Base-by-base conservation (phyloP, 2,113 vertebrate species). In the Seriola rivoliana region DNA sequence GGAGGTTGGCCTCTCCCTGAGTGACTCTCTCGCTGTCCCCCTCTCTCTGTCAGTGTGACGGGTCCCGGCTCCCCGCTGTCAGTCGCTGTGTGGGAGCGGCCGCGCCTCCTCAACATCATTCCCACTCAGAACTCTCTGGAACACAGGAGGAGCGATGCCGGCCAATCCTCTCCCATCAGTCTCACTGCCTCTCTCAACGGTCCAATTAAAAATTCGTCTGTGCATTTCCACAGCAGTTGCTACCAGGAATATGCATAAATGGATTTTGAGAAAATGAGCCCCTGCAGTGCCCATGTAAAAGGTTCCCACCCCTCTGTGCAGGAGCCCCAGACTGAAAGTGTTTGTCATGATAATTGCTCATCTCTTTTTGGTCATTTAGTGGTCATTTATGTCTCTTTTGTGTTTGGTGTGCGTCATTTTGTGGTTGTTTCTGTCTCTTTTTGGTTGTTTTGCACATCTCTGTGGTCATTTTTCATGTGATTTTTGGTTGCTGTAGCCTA, bases 51-150 rank as follows among this genome's bases (percentile, higher is more conserved):
- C 48, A 10, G 23, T 25, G 12, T 19, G 29, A 5, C 34, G 7
- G 68, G 7, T 78, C 21, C 21, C 4, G 3, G 50, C 0, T 65
- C 21, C 17, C 2, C 34, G n/a, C 32, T 25, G 70, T 54, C 64
- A 3, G 19, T 5, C 58, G 1, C 10, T 34, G 21, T 46, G 34
- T 1, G 38, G 19, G 40, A 44, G 78, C 34, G 52, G 74, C 74
- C 46, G 76, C 82, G 12, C 74, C 80, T 64, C 80, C 23, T 71
- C 38, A 10, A 10, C 19, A 10, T 59, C 17, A 54, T 60, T 66
- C 25, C 74, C 73, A 8, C 54, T 42, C 54, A 78, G 91, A 93
- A 93, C 44, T 57, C 64, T 94, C 93, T 63, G 82, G 92, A 94
- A 93, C 72, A 1, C 58, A n/a, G 69, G 75, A 81, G 57, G 62